A percentile compares a stretch with the other conserved stretches of the same genome.
These are phyloP conservation scores for Threskiornis aethiopicus DNA, from an alignment of 2,797 vertebrate species.

Conservation along the genomic window DNA sequence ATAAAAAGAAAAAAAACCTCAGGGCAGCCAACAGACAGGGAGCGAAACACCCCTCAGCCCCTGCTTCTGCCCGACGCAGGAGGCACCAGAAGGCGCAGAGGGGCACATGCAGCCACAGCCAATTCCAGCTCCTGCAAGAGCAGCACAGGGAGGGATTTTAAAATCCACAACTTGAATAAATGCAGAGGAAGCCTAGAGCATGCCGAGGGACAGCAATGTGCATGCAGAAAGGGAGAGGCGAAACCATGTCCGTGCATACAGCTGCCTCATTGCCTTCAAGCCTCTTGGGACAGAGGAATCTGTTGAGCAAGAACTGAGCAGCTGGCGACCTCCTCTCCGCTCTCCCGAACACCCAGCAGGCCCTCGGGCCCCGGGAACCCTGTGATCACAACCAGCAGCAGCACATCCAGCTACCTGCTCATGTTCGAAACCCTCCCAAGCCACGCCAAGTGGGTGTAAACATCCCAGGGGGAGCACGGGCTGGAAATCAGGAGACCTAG, in stretches of 20 bases:
- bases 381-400: not conserved
- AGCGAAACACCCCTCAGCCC: not conserved
- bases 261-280: not conserved
- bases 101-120: not conserved
- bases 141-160: not conserved
- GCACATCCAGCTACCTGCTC: not conserved
- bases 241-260: not conserved
- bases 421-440: not conserved
- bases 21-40: not conserved
- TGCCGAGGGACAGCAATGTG: fast-evolving
- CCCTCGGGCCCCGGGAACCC: not conserved
- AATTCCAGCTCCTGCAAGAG: not conserved
- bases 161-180: not conserved
- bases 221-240: not conserved
- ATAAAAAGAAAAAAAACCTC: not conserved
- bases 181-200: not conserved
- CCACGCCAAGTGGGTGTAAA: not conserved
- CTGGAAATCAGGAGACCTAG: not conserved
- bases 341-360: not conserved
- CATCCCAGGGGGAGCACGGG: not conserved
- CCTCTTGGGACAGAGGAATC: not conserved
- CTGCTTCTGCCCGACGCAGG: not conserved
- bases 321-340: not conserved
- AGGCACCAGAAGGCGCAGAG: not conserved
- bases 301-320: not conserved